phyloP scores from a whole-genome alignment of 2,888 invertebrate species.

The Drosophila falleni region DNA sequence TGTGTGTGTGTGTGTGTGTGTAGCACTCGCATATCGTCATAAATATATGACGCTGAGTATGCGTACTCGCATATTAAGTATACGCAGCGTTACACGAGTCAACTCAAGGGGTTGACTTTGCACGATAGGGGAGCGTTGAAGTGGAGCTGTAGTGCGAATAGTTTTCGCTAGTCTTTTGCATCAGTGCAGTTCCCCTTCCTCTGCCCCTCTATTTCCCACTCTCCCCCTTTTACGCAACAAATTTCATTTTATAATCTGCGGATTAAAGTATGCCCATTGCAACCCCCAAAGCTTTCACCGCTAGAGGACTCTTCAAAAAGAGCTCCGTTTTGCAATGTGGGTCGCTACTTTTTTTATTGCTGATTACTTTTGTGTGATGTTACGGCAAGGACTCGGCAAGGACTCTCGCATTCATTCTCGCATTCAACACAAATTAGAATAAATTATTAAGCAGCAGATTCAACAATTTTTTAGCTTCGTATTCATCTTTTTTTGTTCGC shows the following conservation, averaged over 20 bases:
- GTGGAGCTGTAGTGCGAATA: conserved; percentile 30
- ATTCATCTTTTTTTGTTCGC: conserved; percentile 19
- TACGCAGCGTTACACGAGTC: conserved; percentile 59
- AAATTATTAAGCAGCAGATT: conserved; percentile 31
- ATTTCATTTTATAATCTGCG: conserved; percentile 61
- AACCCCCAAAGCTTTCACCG: neutral
- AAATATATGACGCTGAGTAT: conserved; percentile 66
- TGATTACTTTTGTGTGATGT: conserved; percentile 35
- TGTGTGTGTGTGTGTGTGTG: conserved; percentile 25
- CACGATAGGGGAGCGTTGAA: conserved; percentile 10
- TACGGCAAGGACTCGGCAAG: conserved; percentile 1
- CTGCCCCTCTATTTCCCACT: neutral
- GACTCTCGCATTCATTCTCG: neutral
- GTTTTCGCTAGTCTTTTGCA: conserved; percentile 16
- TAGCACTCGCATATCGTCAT: conserved; percentile 67
- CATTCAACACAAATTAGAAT: conserved; percentile 25
- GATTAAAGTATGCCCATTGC: conserved; percentile 8
- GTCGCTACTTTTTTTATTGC: conserved; percentile 50
- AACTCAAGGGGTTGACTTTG: conserved; percentile 44
- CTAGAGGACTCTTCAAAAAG: conserved; percentile 15
- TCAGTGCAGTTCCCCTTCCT: conserved; percentile 1
- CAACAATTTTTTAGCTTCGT: conserved; percentile 22
- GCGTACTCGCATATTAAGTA: conserved; percentile 66
- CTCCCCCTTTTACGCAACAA: neutral
- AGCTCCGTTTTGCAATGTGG: conserved; percentile 29